Base-by-base conservation (phyloP, 2,888 invertebrate species). In the Malacosoma neustria region DNA sequence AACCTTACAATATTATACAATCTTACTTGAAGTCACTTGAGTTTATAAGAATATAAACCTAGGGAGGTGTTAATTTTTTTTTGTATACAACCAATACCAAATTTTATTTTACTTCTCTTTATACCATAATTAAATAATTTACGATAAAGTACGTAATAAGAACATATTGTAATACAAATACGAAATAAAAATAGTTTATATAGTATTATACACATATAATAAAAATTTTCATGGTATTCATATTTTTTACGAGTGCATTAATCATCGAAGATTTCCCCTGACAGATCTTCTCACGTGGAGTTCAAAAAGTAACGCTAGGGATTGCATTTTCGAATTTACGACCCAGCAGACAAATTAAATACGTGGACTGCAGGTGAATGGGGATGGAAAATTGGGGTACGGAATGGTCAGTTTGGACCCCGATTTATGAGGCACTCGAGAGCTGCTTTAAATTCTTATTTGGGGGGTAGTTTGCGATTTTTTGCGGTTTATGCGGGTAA, bases 331-430 rank as follows among this genome's bases (percentile, higher is more conserved):
- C 6, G 22, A 22, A 22, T 22, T 22, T 22, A 22, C 22, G 22
- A 22, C 22, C 22, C 22, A 29, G 29, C 37, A 29, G 13, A n/a
- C 29, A 33, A 77, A 84, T 82, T 77, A 82, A 82, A 81, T 81
- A 82, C 82, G 82, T 82, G 82, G 59, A 67, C 61, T 68, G 81
- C 76, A 80, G 66, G 63, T 69, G 62, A 70, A 81, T 67, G 52
- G 61, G 58, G 48, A 54, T 54, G 48, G 53, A 22, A 22, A 22
- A 22, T 22, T 22, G 22, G 22, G 22, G 22, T 22, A 22, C 22
- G 22, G 1, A 57, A 50, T 50, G 42, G 42, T 49, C 49, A 48
- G 45, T 46, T 48, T 61, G 62, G 57, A 67, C 62, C 22, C 51
- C 61, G 61, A 75, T 68, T 66, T 71, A 70, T 68, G 36, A 22